Evolutionary conservation across 2,797 vertebrate species (phyloP).

Genomic region (Darevskia mixta): DNA sequence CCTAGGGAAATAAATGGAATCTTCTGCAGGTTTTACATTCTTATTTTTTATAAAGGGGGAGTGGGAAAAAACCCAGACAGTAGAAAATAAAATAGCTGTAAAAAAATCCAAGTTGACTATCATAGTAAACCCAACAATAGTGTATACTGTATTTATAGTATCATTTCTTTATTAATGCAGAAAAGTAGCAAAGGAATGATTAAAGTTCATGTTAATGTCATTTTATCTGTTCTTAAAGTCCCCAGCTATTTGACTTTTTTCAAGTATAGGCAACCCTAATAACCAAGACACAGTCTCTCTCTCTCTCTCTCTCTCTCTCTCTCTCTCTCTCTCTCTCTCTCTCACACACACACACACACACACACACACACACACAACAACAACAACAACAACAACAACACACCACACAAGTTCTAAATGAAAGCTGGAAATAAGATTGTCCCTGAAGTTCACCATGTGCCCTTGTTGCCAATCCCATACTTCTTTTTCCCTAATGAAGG

Average conservation of each 20-base stretch:
- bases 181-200: neutral
- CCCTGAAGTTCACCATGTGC: neutral
- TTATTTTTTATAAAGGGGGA: neutral
- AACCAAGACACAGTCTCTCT: too few species aligned
- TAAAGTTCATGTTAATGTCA: neutral
- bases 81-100: neutral
- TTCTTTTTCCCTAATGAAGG: neutral
- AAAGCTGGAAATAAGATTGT: neutral
- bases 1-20: slow-evolving; percentile 33
- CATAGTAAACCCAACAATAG: neutral
- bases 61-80: neutral
- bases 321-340: too few species aligned
- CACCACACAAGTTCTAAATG: neutral
- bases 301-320: too few species aligned
- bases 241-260: neutral
- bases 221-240: neutral
- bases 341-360: too few species aligned
- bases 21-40: neutral
- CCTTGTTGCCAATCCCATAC: neutral
- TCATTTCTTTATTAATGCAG: neutral
- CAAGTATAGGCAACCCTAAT: too few species aligned
- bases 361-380: too few species aligned
- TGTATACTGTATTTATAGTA: neutral
- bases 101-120: neutral
- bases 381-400: too few species aligned